phyloP scores from a whole-genome alignment of 2,888 invertebrate genomes.

The Hirtodrosophila trivittata region DNA sequence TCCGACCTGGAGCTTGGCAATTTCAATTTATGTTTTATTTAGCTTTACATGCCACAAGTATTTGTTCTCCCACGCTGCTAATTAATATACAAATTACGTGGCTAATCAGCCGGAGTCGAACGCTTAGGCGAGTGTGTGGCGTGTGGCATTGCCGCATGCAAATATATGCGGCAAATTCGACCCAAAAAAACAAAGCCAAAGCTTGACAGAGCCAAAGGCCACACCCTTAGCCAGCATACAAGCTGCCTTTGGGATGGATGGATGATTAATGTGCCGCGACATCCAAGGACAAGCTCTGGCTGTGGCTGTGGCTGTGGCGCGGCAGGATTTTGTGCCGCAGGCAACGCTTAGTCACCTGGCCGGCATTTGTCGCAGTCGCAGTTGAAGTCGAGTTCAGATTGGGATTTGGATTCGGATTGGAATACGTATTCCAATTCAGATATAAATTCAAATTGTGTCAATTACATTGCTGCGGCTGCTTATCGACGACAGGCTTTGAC shows the following conservation, averaged over 20 bases:
- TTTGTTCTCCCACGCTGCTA: constrained; percentile 59
- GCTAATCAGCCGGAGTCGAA: constrained; percentile 47
- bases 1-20: constrained; percentile 1
- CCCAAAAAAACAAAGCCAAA: constrained; percentile 37
- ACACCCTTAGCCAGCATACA: constrained; percentile 48
- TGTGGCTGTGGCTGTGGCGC: too few relatives aligned
- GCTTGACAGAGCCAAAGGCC: constrained; percentile 18
- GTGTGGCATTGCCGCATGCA: constrained; percentile 44
- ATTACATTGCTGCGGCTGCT: constrained; percentile 71
- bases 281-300: constrained; percentile 62
- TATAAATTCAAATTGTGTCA: constrained; percentile 80
- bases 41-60: constrained; percentile 30
- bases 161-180: constrained; percentile 56
- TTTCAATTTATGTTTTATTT: constrained; percentile 59
- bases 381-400: too few relatives aligned
- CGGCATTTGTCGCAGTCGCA: constrained; percentile 21
- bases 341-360: constrained; percentile 68
- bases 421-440: constrained; percentile 37
- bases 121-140: constrained; percentile 14
- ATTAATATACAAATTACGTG: constrained; percentile 70
- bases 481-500: constrained; percentile 72
- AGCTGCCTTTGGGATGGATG: constrained; percentile 31
- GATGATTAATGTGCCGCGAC: constrained; percentile 76
- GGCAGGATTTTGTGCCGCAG: constrained; percentile 51
- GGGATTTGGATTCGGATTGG: constrained; percentile 12